These are phyloP conservation scores for Macrotis lagotis DNA, from an alignment of 2,113 vertebrate species.

Conservation along the genomic window DNA sequence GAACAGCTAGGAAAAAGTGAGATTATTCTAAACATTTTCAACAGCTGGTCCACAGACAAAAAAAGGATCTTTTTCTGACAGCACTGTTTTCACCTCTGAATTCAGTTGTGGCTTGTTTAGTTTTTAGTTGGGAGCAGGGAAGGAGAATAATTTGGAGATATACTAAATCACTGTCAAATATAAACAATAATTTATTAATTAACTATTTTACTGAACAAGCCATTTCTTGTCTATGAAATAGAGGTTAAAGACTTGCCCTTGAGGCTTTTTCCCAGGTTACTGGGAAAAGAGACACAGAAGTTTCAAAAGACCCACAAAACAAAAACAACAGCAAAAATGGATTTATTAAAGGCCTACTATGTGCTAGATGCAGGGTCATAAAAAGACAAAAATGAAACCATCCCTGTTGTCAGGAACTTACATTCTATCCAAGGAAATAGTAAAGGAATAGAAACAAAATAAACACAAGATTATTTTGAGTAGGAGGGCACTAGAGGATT, in stretches of 20 bases:
- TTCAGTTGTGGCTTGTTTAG: constrained; percentile 4
- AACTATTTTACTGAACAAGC: not conserved
- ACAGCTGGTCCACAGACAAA: constrained; percentile 5
- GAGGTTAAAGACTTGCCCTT: not conserved
- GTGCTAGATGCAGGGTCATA: not conserved
- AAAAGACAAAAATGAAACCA: not conserved
- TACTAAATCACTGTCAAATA: constrained; percentile 31
- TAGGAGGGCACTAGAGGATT: not conserved
- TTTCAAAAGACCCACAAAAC: not conserved
- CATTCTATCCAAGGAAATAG: not conserved
- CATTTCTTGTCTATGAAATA: not conserved
- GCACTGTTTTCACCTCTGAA: not conserved
- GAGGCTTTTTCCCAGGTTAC: not conserved
- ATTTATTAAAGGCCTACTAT: not conserved
- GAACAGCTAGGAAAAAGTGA: constrained; percentile 23
- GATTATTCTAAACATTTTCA: constrained; percentile 27
- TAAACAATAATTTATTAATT: not conserved
- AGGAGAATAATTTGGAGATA: constrained; percentile 10
- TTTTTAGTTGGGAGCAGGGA: not conserved
- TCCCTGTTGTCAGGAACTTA: not conserved
- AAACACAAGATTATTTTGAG: not conserved
- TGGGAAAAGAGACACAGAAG: not conserved
- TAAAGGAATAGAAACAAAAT: not conserved
- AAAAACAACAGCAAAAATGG: not conserved
- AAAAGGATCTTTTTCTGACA: not conserved